phyloP scores from a whole-genome alignment of 2,888 invertebrate species.

The Dryocosmus kuriphilus region DNA sequence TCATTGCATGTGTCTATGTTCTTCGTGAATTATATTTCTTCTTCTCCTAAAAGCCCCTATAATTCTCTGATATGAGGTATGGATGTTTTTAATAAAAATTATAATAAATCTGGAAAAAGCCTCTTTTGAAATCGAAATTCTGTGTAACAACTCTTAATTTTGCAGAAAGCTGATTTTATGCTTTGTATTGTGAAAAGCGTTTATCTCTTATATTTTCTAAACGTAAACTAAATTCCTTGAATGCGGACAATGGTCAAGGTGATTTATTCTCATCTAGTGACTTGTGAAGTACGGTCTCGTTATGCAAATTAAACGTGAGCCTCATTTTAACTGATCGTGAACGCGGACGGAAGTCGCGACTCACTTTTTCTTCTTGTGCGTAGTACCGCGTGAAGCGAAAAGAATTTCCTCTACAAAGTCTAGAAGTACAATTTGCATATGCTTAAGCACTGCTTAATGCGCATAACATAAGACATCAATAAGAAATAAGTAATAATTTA shows the following conservation, averaged over 20 bases:
- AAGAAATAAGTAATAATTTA: background rate
- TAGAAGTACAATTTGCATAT: background rate
- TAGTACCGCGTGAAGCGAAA: background rate
- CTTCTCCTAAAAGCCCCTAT: too few species aligned
- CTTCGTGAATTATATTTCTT: too few species aligned
- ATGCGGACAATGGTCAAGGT: conserved; percentile 20
- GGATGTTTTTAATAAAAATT: too few species aligned
- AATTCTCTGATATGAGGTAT: too few species aligned
- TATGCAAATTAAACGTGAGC: conserved; percentile 32
- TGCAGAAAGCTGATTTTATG: too few species aligned
- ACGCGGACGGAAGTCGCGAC: conserved; percentile 8
- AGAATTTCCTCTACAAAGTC: background rate
- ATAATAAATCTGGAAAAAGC: too few species aligned
- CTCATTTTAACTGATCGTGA: conserved; percentile 13
- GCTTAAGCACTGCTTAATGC: background rate
- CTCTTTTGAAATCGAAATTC: too few species aligned
- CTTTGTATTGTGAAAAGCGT: too few species aligned
- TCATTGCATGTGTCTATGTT: too few species aligned
- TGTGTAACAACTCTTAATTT: too few species aligned
- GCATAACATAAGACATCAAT: background rate
- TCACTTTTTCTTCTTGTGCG: background rate
- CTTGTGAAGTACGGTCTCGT: background rate
- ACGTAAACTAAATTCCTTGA: background rate
- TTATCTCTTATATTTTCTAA: too few species aligned
- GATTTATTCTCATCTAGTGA: conserved; percentile 8